Evolutionary conservation across 1,140 invertebrate species (phyloP).

Genomic region (Drosophila teissieri): DNA sequence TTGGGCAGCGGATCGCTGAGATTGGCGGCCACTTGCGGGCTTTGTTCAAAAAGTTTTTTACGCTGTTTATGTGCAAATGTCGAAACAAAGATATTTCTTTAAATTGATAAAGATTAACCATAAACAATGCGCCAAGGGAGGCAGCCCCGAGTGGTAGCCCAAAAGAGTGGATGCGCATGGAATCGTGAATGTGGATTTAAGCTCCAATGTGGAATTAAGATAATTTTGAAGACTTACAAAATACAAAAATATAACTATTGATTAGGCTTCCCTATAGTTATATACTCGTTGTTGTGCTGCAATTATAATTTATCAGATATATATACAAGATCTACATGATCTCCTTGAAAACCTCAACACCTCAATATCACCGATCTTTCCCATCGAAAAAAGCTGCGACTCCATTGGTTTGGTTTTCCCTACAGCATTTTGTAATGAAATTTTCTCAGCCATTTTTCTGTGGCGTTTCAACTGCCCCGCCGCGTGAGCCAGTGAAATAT

Average conservation of each 20-base stretch:
- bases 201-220: too few relatives aligned
- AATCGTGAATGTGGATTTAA: background rate
- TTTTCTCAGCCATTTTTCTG: conserved; percentile 35
- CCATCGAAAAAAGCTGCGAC: background rate
- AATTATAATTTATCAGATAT: too few relatives aligned
- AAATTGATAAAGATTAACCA: conserved; percentile 82
- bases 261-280: too few relatives aligned
- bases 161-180: background rate
- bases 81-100: conserved; percentile 83
- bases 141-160: conserved; percentile 28
- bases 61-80: conserved; percentile 82
- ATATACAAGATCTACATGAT: too few relatives aligned
- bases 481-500: conserved; percentile 44
- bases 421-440: conserved; percentile 22
- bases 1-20: conserved; percentile 36
- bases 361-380: background rate
- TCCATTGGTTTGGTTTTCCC: background rate
- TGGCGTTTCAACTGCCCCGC: conserved; percentile 8
- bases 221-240: background rate
- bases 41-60: conserved; percentile 44
- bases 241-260: too few relatives aligned
- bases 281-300: too few relatives aligned
- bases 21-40: conserved; percentile 7
- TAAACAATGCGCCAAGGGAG: conserved; percentile 63
- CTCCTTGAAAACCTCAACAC: too few relatives aligned